Evolutionary conservation across 2,888 invertebrate species (phyloP).

Genomic region (Lycocerus yunnanus): DNA sequence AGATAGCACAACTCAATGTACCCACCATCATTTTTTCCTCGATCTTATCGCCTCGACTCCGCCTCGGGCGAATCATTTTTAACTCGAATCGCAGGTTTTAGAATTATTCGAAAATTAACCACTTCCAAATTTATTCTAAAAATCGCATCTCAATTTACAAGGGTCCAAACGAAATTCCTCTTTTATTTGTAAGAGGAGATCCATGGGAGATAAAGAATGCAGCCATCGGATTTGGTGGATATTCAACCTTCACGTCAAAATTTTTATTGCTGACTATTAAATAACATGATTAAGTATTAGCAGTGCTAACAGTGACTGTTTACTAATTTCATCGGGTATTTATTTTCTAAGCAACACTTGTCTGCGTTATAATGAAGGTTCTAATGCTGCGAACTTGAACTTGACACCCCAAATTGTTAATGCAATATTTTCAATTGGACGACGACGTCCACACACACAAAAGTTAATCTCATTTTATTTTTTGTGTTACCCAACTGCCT

Average conservation of each 20-base stretch:
- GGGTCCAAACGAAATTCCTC: background rate
- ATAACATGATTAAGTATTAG: slow-evolving; percentile 45
- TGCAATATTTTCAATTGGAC: slow-evolving; percentile 6
- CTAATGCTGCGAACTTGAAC: background rate
- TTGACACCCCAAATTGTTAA: slow-evolving; percentile 11
- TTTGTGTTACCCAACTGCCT: slow-evolving; percentile 14
- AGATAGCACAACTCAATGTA: background rate
- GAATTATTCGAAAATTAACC: background rate
- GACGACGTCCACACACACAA: slow-evolving; percentile 7
- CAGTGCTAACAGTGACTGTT: slow-evolving; percentile 14
- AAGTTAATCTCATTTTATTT: slow-evolving; percentile 18
- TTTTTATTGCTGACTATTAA: slow-evolving; percentile 47
- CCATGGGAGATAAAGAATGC: slow-evolving; percentile 15
- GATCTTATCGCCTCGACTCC: background rate
- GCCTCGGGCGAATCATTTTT: background rate
- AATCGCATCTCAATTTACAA: background rate
- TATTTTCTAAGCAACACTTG: slow-evolving; percentile 15
- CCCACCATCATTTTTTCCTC: background rate
- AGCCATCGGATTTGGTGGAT: slow-evolving; percentile 13
- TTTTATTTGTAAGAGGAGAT: background rate
- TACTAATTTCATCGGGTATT: slow-evolving; percentile 27
- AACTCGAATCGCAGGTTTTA: background rate
- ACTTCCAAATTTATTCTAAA: background rate
- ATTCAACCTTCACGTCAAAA: slow-evolving; percentile 44
- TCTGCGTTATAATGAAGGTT: slow-evolving; percentile 6